Base-by-base conservation (phyloP, 2,113 vertebrate genomes). In the Nibea albiflora region DNA sequence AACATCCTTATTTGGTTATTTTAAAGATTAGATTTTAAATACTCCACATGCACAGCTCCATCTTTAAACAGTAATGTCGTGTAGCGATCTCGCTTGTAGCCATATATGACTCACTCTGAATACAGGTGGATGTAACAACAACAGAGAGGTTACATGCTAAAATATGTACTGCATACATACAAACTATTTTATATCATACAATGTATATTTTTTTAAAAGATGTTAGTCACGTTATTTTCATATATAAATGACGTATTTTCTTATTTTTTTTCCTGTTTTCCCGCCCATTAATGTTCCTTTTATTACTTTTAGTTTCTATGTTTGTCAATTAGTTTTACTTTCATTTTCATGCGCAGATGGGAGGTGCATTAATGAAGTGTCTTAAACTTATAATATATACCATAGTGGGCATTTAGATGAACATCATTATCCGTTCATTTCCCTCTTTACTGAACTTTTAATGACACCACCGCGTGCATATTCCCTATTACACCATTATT, bases 371-470 rank as follows among this genome's bases (percentile, higher is more conserved):
- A 57, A 57, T 44, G 53, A 11, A 31, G 11, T 39, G 54, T 8
- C n/a, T 24, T n/a, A 1, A n/a, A 42, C 16, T 57, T 35, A 16
- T 5, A 11, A 14, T 24, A 28, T 52, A 22, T 31, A 22, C 4
- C 4, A 10, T 22, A 47, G 11, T 22, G 14, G 11, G 7, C 8
- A 60, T 31, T 49, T 11, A 16, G 35, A 39, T 39, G 35, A 39
- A 39, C 35, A 2, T 39, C 35, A 39, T 39, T 39, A 39, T 39
- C 7, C 35, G 8, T 39, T 39, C 8, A 4, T 49, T 68, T 39
- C 9, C 7, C 63, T 28, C 47, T 69, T 35, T 17, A 63, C 60
- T 61, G 4, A 44, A 77, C 67, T 24, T 60, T 85, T 58, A 42
- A 70, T 82, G 3, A 50, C 47, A 70, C 11, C 61, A 17, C 53